Evolutionary conservation across 1,140 invertebrate genomes (phyloP).

Genomic region (Pseudomyrmex cubaensis): DNA sequence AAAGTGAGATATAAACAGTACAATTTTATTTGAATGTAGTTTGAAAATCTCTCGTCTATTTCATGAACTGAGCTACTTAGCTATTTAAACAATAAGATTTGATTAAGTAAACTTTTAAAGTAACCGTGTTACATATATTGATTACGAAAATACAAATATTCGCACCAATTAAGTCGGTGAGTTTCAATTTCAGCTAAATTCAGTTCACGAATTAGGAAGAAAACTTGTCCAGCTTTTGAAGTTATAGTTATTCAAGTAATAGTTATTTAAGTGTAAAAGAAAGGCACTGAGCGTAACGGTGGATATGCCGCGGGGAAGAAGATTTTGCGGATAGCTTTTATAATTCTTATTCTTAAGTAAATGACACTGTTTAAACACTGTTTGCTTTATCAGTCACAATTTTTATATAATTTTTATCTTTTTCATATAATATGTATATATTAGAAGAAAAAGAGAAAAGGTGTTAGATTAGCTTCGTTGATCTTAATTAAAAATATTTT

Average conservation of each 20-base stretch:
- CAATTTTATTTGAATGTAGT: not conserved
- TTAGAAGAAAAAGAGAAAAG: not conserved
- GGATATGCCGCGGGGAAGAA: constrained; percentile 24
- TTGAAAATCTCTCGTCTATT: constrained; percentile 39
- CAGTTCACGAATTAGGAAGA: constrained; percentile 32
- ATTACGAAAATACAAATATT: not conserved
- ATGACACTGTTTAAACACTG: constrained; percentile 27
- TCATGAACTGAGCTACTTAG: constrained; percentile 21
- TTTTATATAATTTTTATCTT: constrained; percentile 16
- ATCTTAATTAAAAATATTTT: constrained; percentile 17
- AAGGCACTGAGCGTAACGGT: constrained; percentile 1
- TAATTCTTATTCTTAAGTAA: constrained; percentile 36
- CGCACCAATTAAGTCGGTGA: constrained; percentile 4
- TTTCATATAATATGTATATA: not conserved
- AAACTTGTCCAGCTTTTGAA: constrained; percentile 47
- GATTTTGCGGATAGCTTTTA: constrained; percentile 9
- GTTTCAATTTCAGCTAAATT: constrained; percentile 15
- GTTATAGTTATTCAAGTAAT: constrained; percentile 43
- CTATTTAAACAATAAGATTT: not conserved
- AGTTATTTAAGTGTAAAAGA: constrained; percentile 32
- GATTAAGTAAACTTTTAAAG: not conserved
- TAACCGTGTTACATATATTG: too few relatives aligned
- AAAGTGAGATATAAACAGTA: not conserved
- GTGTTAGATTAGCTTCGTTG: not conserved
- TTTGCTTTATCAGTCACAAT: not conserved